Base-by-base conservation (phyloP, 2,797 vertebrate genomes). In the Characodon lateralis region DNA sequence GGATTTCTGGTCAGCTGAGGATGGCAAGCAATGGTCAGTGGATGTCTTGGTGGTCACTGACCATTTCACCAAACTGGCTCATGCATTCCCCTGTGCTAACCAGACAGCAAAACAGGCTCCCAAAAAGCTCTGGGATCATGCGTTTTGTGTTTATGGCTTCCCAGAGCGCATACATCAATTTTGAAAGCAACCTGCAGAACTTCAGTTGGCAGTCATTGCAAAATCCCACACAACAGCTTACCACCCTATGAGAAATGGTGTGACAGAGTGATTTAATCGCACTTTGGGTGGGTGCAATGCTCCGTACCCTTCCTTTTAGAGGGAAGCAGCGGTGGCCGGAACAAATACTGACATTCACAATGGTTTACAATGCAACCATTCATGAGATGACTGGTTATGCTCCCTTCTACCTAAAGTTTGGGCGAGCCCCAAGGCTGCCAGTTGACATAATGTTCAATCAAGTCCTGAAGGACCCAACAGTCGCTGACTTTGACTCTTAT, bases 331-430 rank as follows among this genome's bases (percentile, higher is more conserved):
- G 20, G 5, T 76, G 63, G 63, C 31, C 35, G 0, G 66, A 77
- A 16, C 55, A 59, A 6, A 59, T 77, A 8, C 68, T 61, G 55
- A 58, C 41, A 2, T 20, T 77, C 2, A 77, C 39, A 20, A 72
- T 77, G 20, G 26, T 46, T 9, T 72, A 77, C 14, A 71, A 77
- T 26, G 68, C 41, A 0, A 71, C 56, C 1, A n/a, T 71, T 24
- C 69, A 77, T 18, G 69, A 77, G 16, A 77, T 56, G 0, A 71
- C 76, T 14, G 55, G 76, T 3, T 63, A 77, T 61, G 68, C 55
- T 0, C 76, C 56, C 0, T 77, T 77, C 9, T 39, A 71, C 8
- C 14, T 77, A 3, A 77, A 71, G 68, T 71, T 77, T 22, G 55
- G 55, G 5, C 20, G 56, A 5, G 8, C 41, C 4, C 69, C 69